Evolutionary conservation across 2,888 invertebrate species (phyloP), one percentile per base, ranked within the genome.

Genomic region (Thereva unica): DNA sequence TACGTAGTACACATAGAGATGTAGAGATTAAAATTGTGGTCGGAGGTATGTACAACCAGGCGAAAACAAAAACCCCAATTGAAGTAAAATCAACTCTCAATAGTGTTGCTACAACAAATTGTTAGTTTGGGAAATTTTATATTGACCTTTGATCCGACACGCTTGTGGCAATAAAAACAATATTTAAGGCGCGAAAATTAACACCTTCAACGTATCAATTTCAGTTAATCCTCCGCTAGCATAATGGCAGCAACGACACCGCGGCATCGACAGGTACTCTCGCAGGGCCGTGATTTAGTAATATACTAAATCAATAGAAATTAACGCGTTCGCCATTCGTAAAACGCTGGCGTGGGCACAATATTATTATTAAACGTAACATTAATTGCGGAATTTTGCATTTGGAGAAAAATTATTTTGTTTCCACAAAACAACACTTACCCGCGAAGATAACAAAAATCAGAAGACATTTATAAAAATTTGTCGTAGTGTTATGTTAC

Each of bases 131-230:
- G 63, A 56, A 67, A 67, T 59, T 59, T 65, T 68, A 54, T 49
- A 57, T 53, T 68, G 59, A 68, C 68, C 72, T 71, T 70, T 77
- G 79, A 79, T 77, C 79, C 78, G 77, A 76, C 80, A 79, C 78
- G 79, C 77, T 80, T 76, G 75, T 67, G 76, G 78, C 78, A 77
- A 78, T 78, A 79, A 76, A 75, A 77, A 77, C 77, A 78, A 78
- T 77, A 77, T 78, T 78, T 78, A 78, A 75, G 75, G 74, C 76
- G 77, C 75, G 76, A 76, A 79, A 80, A 79, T 79, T 79, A 79
- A 79, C 79, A 79, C 79, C 79, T 79, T 61, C 41, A 45, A 61
- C 50, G 45, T 50, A 50, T 49, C 61, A 61, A 40, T 50, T n/a
- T 42, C 42, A n/a, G 4, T 42, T n/a, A 42, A 42, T 42, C 42